Conservation (phyloP, 2,113 vertebrate genomes). For the Theristicus caerulescens region DNA sequence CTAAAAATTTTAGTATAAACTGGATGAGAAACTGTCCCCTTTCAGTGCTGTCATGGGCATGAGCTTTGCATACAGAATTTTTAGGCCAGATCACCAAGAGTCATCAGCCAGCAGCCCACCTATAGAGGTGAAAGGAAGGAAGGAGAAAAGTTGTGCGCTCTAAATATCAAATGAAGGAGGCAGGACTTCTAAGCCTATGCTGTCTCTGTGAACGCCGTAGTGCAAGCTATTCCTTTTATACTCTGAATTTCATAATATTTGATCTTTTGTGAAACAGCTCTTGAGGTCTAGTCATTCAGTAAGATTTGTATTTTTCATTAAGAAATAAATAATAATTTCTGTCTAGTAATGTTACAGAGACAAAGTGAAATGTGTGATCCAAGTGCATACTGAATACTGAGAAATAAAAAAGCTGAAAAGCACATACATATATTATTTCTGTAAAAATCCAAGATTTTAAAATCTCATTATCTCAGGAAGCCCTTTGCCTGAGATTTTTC, state of each 20-base stretch:
- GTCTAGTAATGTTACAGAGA: neutral
- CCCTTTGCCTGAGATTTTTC: neutral
- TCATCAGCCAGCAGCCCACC: neutral
- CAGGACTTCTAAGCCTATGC: neutral
- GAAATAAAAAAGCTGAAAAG: neutral
- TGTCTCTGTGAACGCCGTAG: neutral
- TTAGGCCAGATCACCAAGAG: neutral
- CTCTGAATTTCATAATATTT: neutral
- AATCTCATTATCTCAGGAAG: neutral
- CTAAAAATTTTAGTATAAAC: neutral
- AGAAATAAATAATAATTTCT: neutral
- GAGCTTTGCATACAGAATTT: neutral
- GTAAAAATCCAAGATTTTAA: neutral
- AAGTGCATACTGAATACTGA: neutral
- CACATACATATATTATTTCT: neutral
- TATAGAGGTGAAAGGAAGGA: neutral
- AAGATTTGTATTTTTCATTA: neutral
- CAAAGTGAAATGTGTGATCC: neutral
- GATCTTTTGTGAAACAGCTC: neutral
- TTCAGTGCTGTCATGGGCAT: neutral
- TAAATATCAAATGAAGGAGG: neutral
- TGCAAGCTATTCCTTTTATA: neutral
- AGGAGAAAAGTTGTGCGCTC: neutral
- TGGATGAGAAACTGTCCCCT: neutral
- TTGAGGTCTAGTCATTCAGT: neutral